These are phyloP conservation scores for Heliopora coerulea DNA, from an alignment of 92 coral and sea anemone species.

Conservation along the genomic window DNA sequence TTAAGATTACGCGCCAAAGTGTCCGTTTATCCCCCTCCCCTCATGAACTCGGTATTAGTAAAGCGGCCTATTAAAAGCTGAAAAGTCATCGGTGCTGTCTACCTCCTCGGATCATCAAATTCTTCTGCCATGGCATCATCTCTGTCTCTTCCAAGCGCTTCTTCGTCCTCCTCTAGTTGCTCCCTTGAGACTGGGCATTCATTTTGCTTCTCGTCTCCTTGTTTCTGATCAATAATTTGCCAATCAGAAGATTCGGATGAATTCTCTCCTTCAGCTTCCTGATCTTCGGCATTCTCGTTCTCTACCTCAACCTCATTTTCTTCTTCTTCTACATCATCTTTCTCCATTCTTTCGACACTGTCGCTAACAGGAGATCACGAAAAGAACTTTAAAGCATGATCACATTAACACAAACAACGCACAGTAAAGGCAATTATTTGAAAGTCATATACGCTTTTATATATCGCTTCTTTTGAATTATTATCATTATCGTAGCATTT, in stretches of 20 bases:
- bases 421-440: too few species aligned
- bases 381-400: too few species aligned
- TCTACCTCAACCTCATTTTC: constrained; percentile 58
- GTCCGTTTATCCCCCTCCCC: too few species aligned
- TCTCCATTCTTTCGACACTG: constrained; percentile 51
- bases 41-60: too few species aligned
- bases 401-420: too few species aligned
- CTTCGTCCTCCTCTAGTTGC: constrained; percentile 92
- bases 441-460: too few species aligned
- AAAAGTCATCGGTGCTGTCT: neutral
- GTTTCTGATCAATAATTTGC: constrained; percentile 52
- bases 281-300: constrained; percentile 53
- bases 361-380: too few species aligned
- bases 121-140: constrained; percentile 96
- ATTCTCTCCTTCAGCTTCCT: constrained; percentile 90
- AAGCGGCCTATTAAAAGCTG: neutral
- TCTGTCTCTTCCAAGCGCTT: constrained; percentile 91
- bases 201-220: constrained; percentile 59
- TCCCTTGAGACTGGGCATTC: constrained; percentile 72
- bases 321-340: constrained; percentile 62
- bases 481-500: too few species aligned
- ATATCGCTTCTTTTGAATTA: too few species aligned
- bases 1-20: too few species aligned
- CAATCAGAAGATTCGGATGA: constrained; percentile 65
- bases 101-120: constrained; percentile 87